phyloP scores from a whole-genome alignment of 2,888 invertebrate genomes.

The Drosophila parthenogenetica region DNA sequence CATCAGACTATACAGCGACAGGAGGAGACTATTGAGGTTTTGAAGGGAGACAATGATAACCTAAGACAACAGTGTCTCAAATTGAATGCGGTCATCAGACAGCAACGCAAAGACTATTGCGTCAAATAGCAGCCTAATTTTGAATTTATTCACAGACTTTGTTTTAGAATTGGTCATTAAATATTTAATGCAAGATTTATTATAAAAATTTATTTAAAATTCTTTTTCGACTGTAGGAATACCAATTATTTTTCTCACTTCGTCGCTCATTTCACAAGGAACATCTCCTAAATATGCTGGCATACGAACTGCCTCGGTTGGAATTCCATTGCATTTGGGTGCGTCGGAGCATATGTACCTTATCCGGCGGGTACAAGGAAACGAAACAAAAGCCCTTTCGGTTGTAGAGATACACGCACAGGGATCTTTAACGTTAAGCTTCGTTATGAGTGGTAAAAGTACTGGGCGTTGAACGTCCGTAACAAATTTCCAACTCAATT shows the following conservation, averaged over 20 bases:
- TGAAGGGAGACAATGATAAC: constrained; percentile 89
- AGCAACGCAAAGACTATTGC: constrained; percentile 90
- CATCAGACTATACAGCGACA: constrained; percentile 93
- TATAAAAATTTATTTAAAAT: neutral
- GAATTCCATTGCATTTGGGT: constrained; percentile 21
- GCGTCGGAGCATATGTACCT: constrained; percentile 34
- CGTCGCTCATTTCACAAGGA: constrained; percentile 7
- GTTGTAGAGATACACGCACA: too few relatives aligned
- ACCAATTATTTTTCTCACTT: constrained; percentile 10
- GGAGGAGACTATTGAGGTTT: constrained; percentile 90
- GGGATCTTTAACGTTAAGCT: neutral
- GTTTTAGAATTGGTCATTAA: neutral
- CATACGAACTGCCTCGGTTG: too few relatives aligned
- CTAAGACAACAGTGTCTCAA: constrained; percentile 90
- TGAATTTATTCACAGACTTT: too few relatives aligned
- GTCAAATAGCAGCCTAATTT: constrained; percentile 74
- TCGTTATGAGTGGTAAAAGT: neutral
- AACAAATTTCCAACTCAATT: constrained; percentile 15
- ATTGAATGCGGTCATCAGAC: constrained; percentile 91
- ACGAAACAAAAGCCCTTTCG: too few relatives aligned
- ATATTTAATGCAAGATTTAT: neutral
- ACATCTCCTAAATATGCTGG: neutral
- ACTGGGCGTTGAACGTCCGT: neutral
- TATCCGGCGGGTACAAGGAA: neutral
- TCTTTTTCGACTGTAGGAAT: neutral